phyloP scores from a whole-genome alignment of 2,888 invertebrate genomes.

The Agriotes lineatus region DNA sequence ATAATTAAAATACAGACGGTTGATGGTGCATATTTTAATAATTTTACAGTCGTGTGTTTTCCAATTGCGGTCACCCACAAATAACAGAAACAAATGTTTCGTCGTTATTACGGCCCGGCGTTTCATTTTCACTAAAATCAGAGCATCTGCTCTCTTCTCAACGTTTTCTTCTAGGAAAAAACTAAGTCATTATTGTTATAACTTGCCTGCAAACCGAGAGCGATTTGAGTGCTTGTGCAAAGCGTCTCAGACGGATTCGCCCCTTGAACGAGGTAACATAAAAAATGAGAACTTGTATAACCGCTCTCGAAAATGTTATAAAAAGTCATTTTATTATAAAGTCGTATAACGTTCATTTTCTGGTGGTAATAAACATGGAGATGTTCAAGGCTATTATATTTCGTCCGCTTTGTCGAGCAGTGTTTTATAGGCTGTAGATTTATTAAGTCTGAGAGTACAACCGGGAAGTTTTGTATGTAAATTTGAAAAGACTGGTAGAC shows the following conservation, averaged over 20 bases:
- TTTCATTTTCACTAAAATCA: too few relatives aligned
- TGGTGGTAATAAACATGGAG: constrained; percentile 35
- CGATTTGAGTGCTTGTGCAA: neutral
- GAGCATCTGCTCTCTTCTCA: too few relatives aligned
- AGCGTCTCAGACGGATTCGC: constrained; percentile 1
- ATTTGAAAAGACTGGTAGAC: constrained; percentile 22
- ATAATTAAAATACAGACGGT: too few relatives aligned
- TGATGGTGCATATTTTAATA: too few relatives aligned
- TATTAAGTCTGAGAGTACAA: constrained; percentile 24
- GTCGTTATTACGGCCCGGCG: too few relatives aligned
- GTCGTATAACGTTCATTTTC: constrained; percentile 32
- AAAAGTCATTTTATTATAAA: constrained; percentile 31
- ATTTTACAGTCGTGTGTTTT: too few relatives aligned
- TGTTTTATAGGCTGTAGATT: constrained; percentile 34
- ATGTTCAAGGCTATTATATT: constrained; percentile 31
- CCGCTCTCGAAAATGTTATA: constrained; percentile 24
- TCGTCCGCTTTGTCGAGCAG: constrained; percentile 17
- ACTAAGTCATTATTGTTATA: too few relatives aligned
- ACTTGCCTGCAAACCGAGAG: neutral
- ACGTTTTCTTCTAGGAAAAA: too few relatives aligned
- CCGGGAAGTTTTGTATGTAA: constrained; percentile 30
- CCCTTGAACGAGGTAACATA: constrained; percentile 8
- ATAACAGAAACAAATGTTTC: too few relatives aligned
- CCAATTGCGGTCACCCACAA: too few relatives aligned
- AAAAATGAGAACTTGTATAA: constrained; percentile 12